Evolutionary conservation across 2,888 invertebrate species (phyloP), one percentile per base, ranked within the genome.

Genomic region (Trichopoda pennipes): DNA sequence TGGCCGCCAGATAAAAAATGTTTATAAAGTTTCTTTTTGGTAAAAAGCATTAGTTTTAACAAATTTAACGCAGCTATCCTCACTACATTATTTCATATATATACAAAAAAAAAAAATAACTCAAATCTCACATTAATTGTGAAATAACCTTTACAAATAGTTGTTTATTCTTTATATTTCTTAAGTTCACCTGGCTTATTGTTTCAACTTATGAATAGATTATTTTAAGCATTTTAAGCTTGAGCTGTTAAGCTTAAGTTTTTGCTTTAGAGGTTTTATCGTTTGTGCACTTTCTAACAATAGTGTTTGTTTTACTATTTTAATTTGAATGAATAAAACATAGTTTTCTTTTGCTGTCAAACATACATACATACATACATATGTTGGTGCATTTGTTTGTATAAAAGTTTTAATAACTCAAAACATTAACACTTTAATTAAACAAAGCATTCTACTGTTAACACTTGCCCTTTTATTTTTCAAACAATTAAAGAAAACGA

Each of bases 161-260:
- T 74, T 74, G 47, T 19, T 74, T 69, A 35, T 74, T 66, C 56
- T 66, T 49, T 47, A 32, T 73, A 73, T 68, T 66, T 61, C 73
- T 73, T 73, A 73, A 79, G 63, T 81, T 77, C 69, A 74, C 53
- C 81, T 74, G 74, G 69, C 69, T 81, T 81, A 74, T 81, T 78
- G 81, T 69, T 70, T 53, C 53, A 72, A 72, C 72, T 77, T 77
- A 63, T 76, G 81, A 81, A 81, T 68, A 73, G 81, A 81, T 81
- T 80, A 76, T 66, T 77, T 81, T 73, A 78, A 78, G 58, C 78
- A 72, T 51, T 77, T 81, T 73, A 78, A 78, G 64, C 78, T 64
- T 51, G 63, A 70, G 56, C 70, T 66, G 49, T 51, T 70, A 56
- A 77, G 64, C 66, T 68, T 75, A 58, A n/a, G 49, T 49, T 53